These are phyloP conservation scores for Dromius quadrimaculatus DNA, from an alignment of 2,888 invertebrate species.

Conservation along the genomic window DNA sequence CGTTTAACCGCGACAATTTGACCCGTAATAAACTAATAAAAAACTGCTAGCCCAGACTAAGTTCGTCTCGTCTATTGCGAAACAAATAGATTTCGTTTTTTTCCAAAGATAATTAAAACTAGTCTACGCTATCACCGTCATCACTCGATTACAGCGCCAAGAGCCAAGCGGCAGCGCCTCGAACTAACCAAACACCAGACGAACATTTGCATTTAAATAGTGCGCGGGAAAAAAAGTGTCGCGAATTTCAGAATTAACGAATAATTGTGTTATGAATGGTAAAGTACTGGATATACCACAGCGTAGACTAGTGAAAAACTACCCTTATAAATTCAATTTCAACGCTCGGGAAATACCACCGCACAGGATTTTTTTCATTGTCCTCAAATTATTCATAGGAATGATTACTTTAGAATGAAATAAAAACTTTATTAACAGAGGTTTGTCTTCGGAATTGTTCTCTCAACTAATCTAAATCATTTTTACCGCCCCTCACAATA, in stretches of 20 bases:
- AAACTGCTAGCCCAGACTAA: too few relatives aligned
- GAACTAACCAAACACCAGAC: slow-evolving; percentile 36
- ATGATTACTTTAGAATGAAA: too few relatives aligned
- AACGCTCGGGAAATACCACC: too few relatives aligned
- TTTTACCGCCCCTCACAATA: too few relatives aligned
- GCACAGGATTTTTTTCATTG: too few relatives aligned
- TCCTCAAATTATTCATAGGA: too few relatives aligned
- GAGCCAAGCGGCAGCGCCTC: background rate
- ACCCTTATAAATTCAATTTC: slow-evolving; percentile 35
- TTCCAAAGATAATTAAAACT: slow-evolving; percentile 40
- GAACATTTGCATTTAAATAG: slow-evolving; percentile 46
- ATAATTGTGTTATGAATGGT: slow-evolving; percentile 19
- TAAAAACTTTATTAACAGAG: too few relatives aligned
- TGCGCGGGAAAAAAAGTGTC: slow-evolving; percentile 28
- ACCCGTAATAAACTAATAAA: too few relatives aligned
- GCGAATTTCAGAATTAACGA: slow-evolving; percentile 29
- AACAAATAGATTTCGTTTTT: slow-evolving; percentile 34
- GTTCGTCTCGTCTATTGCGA: background rate
- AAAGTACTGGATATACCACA: background rate
- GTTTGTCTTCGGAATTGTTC: too few relatives aligned
- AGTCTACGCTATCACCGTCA: slow-evolving; percentile 33
- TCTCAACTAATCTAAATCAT: too few relatives aligned
- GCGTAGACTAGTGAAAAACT: too few relatives aligned
- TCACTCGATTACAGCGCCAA: slow-evolving; percentile 36
- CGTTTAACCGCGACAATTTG: too few relatives aligned